Conservation (phyloP, 1,140 invertebrate genomes). For the Hycleus cichorii region DNA sequence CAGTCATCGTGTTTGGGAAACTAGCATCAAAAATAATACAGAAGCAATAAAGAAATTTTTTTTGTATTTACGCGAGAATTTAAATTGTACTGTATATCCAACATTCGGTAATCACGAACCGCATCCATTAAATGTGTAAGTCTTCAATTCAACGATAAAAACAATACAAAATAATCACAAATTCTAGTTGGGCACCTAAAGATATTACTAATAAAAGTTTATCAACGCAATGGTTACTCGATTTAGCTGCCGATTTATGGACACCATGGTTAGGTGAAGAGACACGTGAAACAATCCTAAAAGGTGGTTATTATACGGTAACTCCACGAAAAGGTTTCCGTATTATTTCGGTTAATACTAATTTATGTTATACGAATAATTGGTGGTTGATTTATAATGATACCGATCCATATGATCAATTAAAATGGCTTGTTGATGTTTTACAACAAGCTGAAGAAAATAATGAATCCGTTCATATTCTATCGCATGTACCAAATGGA, state of each 20-base stretch:
- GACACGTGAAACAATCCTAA: conserved; percentile 51
- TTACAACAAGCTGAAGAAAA: conserved; percentile 60
- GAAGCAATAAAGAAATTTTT: conserved; percentile 52
- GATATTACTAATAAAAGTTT: conserved; percentile 34
- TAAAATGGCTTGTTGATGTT: conserved; percentile 65
- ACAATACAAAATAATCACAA: neutral
- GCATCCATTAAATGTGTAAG: conserved; percentile 77
- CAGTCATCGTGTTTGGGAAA: conserved; percentile 78
- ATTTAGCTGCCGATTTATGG: conserved; percentile 56
- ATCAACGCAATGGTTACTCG: conserved; percentile 63
- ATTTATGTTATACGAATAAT: conserved; percentile 63
- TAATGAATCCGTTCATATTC: conserved; percentile 68
- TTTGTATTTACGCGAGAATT: conserved; percentile 50
- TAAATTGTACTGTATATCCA: conserved; percentile 61
- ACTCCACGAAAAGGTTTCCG: conserved; percentile 55
- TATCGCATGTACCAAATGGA: conserved; percentile 73
- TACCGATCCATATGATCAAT: conserved; percentile 55
- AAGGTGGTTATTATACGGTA: conserved; percentile 65
- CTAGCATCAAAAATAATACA: conserved; percentile 58
- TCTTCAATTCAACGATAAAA: conserved; percentile 15
- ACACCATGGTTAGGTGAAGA: conserved; percentile 54
- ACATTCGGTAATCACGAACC: conserved; percentile 86
- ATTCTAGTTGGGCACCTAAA: conserved; percentile 22
- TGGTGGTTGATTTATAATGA: conserved; percentile 61
- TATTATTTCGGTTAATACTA: conserved; percentile 67